These are phyloP conservation scores for Procambarus virginalis DNA, from an alignment of 1,140 invertebrate species.

Conservation along the genomic window DNA sequence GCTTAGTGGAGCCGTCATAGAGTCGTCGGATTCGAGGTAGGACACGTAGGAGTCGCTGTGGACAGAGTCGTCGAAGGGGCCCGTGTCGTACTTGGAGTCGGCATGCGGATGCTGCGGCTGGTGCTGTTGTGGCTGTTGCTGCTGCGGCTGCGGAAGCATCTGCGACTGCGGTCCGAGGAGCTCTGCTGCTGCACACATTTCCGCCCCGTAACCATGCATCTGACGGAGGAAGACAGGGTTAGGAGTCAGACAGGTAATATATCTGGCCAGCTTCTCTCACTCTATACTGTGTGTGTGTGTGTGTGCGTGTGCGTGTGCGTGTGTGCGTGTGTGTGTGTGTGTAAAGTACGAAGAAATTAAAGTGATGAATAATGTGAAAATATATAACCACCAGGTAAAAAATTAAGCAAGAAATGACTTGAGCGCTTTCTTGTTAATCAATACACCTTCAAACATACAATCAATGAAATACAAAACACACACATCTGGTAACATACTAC, in stretches of 20 bases:
- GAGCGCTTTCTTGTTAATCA: too few species aligned
- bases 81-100: conserved; percentile 64
- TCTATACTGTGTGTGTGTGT: too few species aligned
- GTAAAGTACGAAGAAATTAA: not conserved
- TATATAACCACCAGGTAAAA: too few species aligned
- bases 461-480: too few species aligned
- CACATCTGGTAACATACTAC: too few species aligned
- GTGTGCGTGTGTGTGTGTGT: not conserved
- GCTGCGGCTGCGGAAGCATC: conserved; percentile 30
- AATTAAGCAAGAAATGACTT: not conserved
- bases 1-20: conserved; percentile 64
- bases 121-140: conserved; percentile 43
- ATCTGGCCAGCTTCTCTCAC: too few species aligned
- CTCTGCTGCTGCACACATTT: conserved; percentile 59
- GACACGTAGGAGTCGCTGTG: conserved; percentile 70
- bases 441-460: too few species aligned
- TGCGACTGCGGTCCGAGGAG: conserved; percentile 52
- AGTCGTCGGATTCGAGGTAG: conserved; percentile 70
- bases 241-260: not conserved
- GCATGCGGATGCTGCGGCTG: conserved; percentile 13
- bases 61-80: conserved; percentile 59
- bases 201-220: conserved; percentile 70
- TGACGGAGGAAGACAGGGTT: conserved; percentile 13
- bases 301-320: too few species aligned
- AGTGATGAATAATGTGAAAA: too few species aligned